Evolutionary conservation across 2,888 invertebrate genomes (phyloP).

Genomic region (Dione juno): DNA sequence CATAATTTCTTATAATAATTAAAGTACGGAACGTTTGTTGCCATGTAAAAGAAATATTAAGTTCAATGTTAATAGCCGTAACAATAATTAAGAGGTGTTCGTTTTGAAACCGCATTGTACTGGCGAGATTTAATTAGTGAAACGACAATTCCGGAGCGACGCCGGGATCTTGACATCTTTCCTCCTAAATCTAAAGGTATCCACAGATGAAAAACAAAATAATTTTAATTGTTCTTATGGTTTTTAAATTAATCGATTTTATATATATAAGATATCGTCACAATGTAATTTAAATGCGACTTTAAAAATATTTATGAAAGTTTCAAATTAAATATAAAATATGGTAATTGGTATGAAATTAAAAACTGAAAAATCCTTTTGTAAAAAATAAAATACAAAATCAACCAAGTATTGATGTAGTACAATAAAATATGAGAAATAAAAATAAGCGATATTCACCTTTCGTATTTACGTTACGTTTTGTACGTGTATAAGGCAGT

Average conservation of each 20-base stretch:
- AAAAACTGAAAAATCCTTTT: background rate
- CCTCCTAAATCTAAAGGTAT: slow-evolving; percentile 30
- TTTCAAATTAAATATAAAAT: background rate
- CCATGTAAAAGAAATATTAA: slow-evolving; percentile 55
- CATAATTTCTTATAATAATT: slow-evolving; percentile 1
- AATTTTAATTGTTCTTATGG: background rate
- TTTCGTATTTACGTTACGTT: slow-evolving; percentile 17
- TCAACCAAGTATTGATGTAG: background rate
- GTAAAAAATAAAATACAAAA: background rate
- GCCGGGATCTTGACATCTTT: slow-evolving; percentile 37
- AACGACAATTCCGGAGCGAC: slow-evolving; percentile 63
- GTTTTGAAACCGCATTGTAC: slow-evolving; percentile 77
- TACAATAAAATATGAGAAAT: slow-evolving; percentile 7
- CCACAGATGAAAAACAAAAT: slow-evolving; percentile 13
- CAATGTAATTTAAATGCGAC: background rate
- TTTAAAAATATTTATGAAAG: background rate
- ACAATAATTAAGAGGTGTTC: slow-evolving; percentile 83
- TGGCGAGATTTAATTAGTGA: slow-evolving; percentile 82
- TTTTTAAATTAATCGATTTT: background rate
- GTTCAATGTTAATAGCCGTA: slow-evolving; percentile 81
- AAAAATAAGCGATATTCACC: slow-evolving; percentile 4
- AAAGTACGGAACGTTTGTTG: slow-evolving; percentile 39
- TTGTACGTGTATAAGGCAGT: slow-evolving; percentile 22
- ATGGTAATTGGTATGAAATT: background rate
- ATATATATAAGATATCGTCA: background rate